These are phyloP conservation scores for Pavo muticus DNA, from an alignment of 2,113 vertebrate genomes.

Conservation along the genomic window DNA sequence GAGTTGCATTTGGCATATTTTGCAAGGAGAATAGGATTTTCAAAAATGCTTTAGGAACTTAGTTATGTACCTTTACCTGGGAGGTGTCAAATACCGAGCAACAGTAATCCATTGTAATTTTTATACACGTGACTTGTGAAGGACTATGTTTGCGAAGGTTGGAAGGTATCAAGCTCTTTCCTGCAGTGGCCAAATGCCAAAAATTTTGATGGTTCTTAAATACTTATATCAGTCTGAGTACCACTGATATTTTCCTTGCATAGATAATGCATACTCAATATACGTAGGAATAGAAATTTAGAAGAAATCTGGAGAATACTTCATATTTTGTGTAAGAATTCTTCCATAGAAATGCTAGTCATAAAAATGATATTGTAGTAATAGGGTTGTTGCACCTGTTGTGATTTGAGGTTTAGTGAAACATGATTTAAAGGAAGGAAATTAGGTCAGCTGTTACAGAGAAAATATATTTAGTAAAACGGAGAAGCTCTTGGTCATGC, in stretches of 20 bases:
- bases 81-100: neutral
- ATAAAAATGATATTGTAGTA: neutral
- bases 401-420: neutral
- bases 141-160: neutral
- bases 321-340: neutral
- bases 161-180: neutral
- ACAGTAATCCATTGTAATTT: neutral
- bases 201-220: neutral
- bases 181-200: neutral
- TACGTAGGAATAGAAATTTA: neutral
- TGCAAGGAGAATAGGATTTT: neutral
- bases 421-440: neutral
- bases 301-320: neutral
- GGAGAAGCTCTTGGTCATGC: neutral
- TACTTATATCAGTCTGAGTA: neutral
- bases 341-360: neutral
- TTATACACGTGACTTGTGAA: neutral
- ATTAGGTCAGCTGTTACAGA: neutral
- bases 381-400: neutral
- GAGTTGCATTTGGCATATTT: neutral
- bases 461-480: neutral
- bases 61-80: neutral
- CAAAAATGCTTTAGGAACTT: neutral
- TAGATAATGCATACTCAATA: neutral
- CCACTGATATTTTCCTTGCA: neutral